Base-by-base conservation (phyloP, 2,797 vertebrate genomes). In the Oreonectes daqikongensis region DNA sequence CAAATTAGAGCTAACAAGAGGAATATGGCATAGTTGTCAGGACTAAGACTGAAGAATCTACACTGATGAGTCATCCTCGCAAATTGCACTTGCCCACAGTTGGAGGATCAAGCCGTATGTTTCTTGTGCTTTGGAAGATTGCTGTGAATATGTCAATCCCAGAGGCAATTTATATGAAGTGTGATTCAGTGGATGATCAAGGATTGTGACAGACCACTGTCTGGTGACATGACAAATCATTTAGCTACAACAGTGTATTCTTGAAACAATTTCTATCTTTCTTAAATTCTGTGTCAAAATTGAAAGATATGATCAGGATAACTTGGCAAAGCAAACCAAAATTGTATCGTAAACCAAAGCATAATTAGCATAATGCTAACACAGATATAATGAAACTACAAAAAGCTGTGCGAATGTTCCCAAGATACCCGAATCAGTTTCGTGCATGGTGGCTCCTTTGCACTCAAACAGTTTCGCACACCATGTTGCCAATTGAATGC, bases 401-500 rank as follows among this genome's bases (percentile, higher is more conserved):
- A 69, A 17, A 60, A 76, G 63, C 5, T 11, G 11, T 44, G 20
- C 12, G 5, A 55, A 75, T 35, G 11, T 77, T 69, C 53, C 53
- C 61, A 55, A 66, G 61, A 46, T 61, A 71, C 63, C 75, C 72
- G 66, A 77, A 11, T 61, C 59, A 35, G 75, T 71, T 78, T 72
- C 55, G 30, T 12, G 20, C 35, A 63, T 8, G 15, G 46, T 64
- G 42, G n/a, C 69, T 81, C 38, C 55, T 35, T 65, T 57, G 32
- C 24, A 17, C 67, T 71, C 75, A 71, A 63, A 40, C 78, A 71
- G 22, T 48, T 46, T 79, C 86, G 78, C 82, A 83, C 84, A 86
- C 83, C 78, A 65, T 69, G 61, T 77, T 84, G 83, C 84, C 86
- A 85, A 75, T 70, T 77, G 74, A 80, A 81, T 88, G 79, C 69